Evolutionary conservation across 2,888 invertebrate species (phyloP).

Genomic region (Phania funesta): DNA sequence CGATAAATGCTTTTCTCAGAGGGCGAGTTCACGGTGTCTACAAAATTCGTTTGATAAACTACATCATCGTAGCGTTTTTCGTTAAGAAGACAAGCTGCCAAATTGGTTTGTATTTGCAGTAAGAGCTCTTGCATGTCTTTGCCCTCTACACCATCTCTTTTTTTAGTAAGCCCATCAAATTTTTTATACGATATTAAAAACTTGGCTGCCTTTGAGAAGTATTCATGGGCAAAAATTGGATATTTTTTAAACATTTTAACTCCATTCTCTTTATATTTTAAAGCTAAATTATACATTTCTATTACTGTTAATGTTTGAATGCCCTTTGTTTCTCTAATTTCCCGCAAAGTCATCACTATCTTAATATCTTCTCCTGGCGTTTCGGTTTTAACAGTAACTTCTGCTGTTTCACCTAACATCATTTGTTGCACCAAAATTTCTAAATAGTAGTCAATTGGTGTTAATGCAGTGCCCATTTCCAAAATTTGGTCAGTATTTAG

Average conservation of each 20-base stretch:
- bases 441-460: slow-evolving; percentile 81
- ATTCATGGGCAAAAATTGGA: slow-evolving; percentile 86
- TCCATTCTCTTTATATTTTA: slow-evolving; percentile 81
- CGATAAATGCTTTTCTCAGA: slow-evolving; percentile 82
- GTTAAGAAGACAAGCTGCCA: slow-evolving; percentile 90
- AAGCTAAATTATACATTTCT: slow-evolving; percentile 80
- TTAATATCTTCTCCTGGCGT: slow-evolving; percentile 67
- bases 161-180: slow-evolving; percentile 81
- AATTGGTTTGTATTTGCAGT: slow-evolving; percentile 88
- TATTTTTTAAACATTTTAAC: slow-evolving; percentile 85
- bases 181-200: slow-evolving; percentile 84
- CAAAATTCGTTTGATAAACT: slow-evolving; percentile 83
- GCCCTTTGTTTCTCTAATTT: slow-evolving; percentile 78
- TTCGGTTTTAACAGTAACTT: slow-evolving; percentile 79
- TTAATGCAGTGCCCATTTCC: slow-evolving; percentile 80
- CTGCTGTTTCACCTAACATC: slow-evolving; percentile 80
- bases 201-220: slow-evolving; percentile 88
- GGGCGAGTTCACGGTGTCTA: slow-evolving; percentile 73
- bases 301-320: slow-evolving; percentile 80
- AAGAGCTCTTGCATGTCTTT: slow-evolving; percentile 83
- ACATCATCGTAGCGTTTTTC: slow-evolving; percentile 85
- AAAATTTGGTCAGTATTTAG: slow-evolving; percentile 40
- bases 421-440: slow-evolving; percentile 81
- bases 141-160: slow-evolving; percentile 72
- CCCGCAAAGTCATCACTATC: slow-evolving; percentile 78